These are phyloP conservation scores for Sylvietta virens DNA, from an alignment of 2,113 vertebrate species.

Conservation along the genomic window DNA sequence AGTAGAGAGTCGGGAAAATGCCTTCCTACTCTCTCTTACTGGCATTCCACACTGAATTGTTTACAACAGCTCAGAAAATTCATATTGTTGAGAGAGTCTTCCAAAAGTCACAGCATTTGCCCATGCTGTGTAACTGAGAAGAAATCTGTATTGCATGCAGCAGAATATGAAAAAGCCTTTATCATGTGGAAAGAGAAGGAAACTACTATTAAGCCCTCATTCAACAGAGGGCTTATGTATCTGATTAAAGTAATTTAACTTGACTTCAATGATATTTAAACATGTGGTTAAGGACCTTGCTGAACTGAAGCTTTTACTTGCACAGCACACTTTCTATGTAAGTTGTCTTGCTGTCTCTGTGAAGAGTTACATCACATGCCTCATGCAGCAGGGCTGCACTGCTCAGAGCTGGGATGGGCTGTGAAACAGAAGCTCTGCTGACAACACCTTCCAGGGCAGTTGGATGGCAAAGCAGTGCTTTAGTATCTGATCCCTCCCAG, in stretches of 20 bases:
- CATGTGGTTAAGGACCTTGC: background rate
- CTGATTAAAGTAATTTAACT: conserved; percentile 31
- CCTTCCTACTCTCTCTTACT: background rate
- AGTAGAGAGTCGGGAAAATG: conserved; percentile 14
- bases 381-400: background rate
- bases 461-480: background rate
- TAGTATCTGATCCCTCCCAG: background rate
- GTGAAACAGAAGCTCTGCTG: background rate
- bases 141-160: background rate
- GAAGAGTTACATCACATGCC: background rate
- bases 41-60: background rate
- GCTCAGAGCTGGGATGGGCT: background rate
- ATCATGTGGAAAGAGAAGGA: conserved; percentile 2
- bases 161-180: background rate
- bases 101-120: conserved; percentile 35
- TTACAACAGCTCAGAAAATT: conserved; percentile 13
- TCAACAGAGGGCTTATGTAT: background rate
- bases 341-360: background rate
- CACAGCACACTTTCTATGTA: background rate
- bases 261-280: conserved; percentile 19
- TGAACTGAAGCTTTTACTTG: background rate
- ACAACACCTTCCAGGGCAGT: background rate
- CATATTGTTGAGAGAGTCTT: conserved; percentile 6
- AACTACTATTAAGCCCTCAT: background rate
- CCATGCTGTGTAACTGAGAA: background rate